Evolutionary conservation across 2,888 invertebrate species (phyloP).

Genomic region (Myopa testacea): DNA sequence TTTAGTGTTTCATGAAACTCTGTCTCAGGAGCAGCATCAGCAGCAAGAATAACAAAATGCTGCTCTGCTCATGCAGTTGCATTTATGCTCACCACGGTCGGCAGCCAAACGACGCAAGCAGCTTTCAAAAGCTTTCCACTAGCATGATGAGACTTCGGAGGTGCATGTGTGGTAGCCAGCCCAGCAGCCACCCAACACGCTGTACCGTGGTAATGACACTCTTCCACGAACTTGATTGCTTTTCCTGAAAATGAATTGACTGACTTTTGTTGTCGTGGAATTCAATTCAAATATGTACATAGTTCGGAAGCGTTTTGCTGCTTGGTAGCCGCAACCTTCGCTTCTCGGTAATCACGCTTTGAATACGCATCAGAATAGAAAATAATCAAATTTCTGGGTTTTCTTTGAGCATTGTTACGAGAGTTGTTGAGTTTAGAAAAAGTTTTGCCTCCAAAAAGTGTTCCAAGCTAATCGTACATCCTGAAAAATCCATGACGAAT

Average conservation of each 20-base stretch:
- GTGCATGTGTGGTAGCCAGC: not conserved
- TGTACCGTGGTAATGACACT: not conserved
- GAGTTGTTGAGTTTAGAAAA: too few relatives aligned
- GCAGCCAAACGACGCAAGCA: not conserved
- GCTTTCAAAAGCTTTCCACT: not conserved
- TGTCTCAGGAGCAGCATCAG: not conserved
- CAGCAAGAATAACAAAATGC: not conserved
- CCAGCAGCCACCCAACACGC: not conserved
- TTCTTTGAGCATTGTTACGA: too few relatives aligned
- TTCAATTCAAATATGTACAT: not conserved
- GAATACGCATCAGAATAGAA: too few relatives aligned
- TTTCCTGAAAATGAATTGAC: conserved; percentile 24
- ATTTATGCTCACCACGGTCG: not conserved
- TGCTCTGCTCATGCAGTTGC: not conserved
- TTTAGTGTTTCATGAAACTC: not conserved
- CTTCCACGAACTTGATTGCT: conserved; percentile 15
- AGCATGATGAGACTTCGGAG: too few relatives aligned
- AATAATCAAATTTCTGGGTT: too few relatives aligned
- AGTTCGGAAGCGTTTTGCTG: not conserved
- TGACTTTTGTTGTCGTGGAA: conserved; percentile 4
- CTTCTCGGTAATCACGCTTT: too few relatives aligned
- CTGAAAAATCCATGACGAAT: too few relatives aligned
- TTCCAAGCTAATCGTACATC: too few relatives aligned
- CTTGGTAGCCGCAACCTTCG: not conserved
- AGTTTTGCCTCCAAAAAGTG: too few relatives aligned